A percentile compares a stretch with the other conserved stretches of the same genome.
These are phyloP conservation scores for Crax fasciolata DNA, from an alignment of 2,797 vertebrate genomes.

Conservation along the genomic window DNA sequence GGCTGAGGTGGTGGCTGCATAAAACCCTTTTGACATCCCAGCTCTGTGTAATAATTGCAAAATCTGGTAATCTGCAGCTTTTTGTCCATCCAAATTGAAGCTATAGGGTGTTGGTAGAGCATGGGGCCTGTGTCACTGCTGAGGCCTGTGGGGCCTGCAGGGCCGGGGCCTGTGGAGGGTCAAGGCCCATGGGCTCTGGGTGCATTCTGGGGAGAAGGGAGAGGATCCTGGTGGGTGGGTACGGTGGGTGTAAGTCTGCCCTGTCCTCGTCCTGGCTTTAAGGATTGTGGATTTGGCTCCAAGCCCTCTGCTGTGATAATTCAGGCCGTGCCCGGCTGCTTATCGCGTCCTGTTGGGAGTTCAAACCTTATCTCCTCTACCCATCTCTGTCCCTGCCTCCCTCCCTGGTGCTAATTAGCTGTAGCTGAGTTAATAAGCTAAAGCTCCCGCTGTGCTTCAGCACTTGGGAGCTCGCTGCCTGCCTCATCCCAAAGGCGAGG, in stretches of 20 bases:
- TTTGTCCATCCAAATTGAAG: rapidly evolving
- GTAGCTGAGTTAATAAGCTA: rapidly evolving
- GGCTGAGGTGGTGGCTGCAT: not conserved
- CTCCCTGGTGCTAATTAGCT: rapidly evolving
- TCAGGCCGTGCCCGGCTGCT: rapidly evolving
- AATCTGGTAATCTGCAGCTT: not conserved
- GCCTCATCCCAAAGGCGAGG: not conserved
- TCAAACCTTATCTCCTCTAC: not conserved
- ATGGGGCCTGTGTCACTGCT: too few species aligned
- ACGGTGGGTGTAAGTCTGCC: not conserved
- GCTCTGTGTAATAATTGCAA: not conserved
- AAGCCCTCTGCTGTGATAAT: not conserved
- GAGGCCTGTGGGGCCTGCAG: not conserved
- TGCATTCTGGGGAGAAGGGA: not conserved
- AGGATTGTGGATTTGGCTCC: not conserved
- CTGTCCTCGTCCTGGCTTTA: not conserved
- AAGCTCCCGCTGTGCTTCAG: not conserved
- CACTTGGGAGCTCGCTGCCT: not conserved
- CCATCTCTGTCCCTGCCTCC: rapidly evolving
- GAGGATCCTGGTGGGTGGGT: rapidly evolving
- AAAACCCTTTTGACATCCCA: not conserved
- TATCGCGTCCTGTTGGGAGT: rapidly evolving
- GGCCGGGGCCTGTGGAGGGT: not conserved
- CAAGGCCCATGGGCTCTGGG: rapidly evolving
- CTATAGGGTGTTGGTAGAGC: rapidly evolving